These are phyloP conservation scores for Andrena cerasifolii DNA, from an alignment of 1,140 invertebrate species.

Conservation along the genomic window DNA sequence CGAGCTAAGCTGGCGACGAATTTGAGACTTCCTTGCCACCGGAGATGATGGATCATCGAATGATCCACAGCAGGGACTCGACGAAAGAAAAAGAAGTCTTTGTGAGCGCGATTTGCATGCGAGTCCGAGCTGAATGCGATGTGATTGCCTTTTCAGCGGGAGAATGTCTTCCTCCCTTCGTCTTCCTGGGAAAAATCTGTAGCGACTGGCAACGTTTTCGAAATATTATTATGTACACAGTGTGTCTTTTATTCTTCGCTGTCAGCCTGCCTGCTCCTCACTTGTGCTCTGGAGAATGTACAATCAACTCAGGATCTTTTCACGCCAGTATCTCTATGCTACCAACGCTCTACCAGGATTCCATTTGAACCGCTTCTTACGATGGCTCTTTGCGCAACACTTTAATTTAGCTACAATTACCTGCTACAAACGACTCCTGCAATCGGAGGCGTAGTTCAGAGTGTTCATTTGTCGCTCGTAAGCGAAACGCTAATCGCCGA, in stretches of 20 bases:
- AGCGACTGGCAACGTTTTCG: constrained; percentile 12
- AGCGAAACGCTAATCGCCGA: neutral
- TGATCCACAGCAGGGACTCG: constrained; percentile 60
- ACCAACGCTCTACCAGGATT: too few species aligned
- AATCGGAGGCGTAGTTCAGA: too few species aligned
- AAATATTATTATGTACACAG: neutral
- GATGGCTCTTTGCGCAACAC: too few species aligned
- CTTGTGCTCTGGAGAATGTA: neutral
- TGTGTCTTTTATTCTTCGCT: neutral
- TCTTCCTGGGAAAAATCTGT: constrained; percentile 23
- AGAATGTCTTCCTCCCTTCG: constrained; percentile 7
- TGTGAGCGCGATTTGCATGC: constrained; percentile 72
- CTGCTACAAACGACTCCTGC: too few species aligned
- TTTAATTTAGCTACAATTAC: too few species aligned
- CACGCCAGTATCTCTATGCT: too few species aligned
- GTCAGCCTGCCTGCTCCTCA: neutral
- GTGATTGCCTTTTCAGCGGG: constrained; percentile 72
- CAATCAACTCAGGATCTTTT: too few species aligned
- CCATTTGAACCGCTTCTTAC: too few species aligned
- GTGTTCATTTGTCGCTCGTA: too few species aligned
- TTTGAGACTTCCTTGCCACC: neutral
- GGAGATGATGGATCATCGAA: constrained; percentile 73
- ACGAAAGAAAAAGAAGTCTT: constrained; percentile 50
- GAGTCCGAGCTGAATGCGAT: constrained; percentile 65
- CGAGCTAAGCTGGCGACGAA: too few species aligned